A percentile compares a stretch with the other conserved stretches of the same genome.
Evolutionary conservation across 2,797 vertebrate genomes (phyloP).

Genomic region (Sternarchorhynchus goeldii): DNA sequence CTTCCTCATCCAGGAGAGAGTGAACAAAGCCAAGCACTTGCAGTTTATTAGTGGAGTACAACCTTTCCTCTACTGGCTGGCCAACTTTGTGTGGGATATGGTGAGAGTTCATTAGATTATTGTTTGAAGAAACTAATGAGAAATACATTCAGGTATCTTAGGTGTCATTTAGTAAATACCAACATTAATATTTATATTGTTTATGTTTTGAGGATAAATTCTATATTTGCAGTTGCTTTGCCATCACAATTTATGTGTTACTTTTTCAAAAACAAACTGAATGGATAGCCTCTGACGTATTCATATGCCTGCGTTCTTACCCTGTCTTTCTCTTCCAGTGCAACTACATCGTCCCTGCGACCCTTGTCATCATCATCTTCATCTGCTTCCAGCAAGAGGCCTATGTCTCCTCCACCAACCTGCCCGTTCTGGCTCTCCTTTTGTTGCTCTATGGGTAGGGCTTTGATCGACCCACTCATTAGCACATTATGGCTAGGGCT

Average conservation of each 20-base stretch:
- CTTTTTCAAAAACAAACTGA: too few relatives aligned
- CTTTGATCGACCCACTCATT: background rate
- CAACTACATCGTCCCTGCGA: slow-evolving; percentile 96
- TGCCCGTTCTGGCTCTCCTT: slow-evolving; percentile 92
- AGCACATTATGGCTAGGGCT: background rate
- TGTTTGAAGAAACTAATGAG: too few relatives aligned
- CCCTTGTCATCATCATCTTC: slow-evolving; percentile 94
- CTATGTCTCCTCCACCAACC: slow-evolving; percentile 95
- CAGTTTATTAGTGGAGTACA: slow-evolving; percentile 98
- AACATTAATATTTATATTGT: too few relatives aligned
- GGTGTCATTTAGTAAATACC: too few relatives aligned
- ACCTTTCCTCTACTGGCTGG: slow-evolving; percentile 94
- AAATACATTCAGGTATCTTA: too few relatives aligned
- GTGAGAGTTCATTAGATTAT: slow-evolving; percentile 71
- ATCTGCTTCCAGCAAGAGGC: slow-evolving; percentile 98
- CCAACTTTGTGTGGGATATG: slow-evolving; percentile 99
- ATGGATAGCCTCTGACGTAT: too few relatives aligned
- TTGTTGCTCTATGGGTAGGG: slow-evolving; percentile 92
- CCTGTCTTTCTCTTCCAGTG: slow-evolving; percentile 75
- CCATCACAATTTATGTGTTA: too few relatives aligned
- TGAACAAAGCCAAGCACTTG: slow-evolving; percentile 96
- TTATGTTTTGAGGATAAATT: too few relatives aligned
- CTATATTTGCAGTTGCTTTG: too few relatives aligned
- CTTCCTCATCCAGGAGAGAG: slow-evolving; percentile 96
- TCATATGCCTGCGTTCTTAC: background rate